Conservation (phyloP, 1,140 invertebrate genomes). For the Hylaeus volcanicus region DNA sequence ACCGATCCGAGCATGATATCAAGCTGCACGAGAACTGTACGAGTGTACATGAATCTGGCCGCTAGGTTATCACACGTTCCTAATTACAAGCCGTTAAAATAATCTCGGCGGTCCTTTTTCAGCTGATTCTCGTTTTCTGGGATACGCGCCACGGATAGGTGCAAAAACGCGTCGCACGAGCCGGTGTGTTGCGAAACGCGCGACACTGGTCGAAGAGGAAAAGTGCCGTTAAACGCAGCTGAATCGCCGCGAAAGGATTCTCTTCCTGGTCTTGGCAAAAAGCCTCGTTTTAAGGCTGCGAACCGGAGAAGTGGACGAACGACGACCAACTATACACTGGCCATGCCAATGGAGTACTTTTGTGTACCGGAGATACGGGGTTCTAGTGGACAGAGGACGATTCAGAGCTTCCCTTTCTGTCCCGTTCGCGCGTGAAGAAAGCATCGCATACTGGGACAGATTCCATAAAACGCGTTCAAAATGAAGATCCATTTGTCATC, state of each 20-base stretch:
- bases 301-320: slow-evolving; percentile 47
- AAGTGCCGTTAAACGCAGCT: not conserved
- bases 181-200: not conserved
- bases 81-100: slow-evolving; percentile 13
- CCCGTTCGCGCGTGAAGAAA: slow-evolving; percentile 35
- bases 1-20: not conserved
- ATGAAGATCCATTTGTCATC: no score
- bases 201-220: no score
- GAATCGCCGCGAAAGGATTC: slow-evolving; percentile 29
- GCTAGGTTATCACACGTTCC: not conserved
- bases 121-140: not conserved
- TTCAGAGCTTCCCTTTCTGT: slow-evolving; percentile 51
- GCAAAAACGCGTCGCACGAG: slow-evolving; percentile 8
- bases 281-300: slow-evolving; percentile 40
- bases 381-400: slow-evolving; percentile 51
- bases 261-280: slow-evolving; percentile 50
- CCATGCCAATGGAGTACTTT: slow-evolving; percentile 54
- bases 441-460: not conserved
- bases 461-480: not conserved
- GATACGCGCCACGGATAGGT: no score
- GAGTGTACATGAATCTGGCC: not conserved
- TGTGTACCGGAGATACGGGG: slow-evolving; percentile 31
- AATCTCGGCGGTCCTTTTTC: not conserved
- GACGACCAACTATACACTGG: slow-evolving; percentile 33
- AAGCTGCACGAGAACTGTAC: no score